Evolutionary conservation across 2,113 vertebrate genomes (phyloP), one percentile per base, ranked within the genome.

Genomic region (Petromus typicus): DNA sequence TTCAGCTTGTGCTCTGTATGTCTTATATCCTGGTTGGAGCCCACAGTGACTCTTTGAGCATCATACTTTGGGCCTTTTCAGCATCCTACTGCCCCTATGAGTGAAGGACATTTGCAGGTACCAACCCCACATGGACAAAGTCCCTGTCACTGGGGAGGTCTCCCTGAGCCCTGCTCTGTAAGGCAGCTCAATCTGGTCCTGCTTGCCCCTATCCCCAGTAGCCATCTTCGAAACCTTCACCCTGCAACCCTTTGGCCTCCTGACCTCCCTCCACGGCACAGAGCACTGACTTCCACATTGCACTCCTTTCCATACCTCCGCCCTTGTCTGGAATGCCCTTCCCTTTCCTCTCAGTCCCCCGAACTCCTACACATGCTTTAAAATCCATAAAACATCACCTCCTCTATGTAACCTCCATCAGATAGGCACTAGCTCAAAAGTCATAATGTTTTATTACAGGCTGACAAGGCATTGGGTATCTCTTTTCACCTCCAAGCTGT

Each of bases 321-420:
- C 54, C 23, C 56, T 90, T 14, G 5, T 73, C 43, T 80, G 27
- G 48, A 84, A 67, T 37, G n/a, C 10, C 66, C 13, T 86, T 71
- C 5, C 16, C 13, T 90, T 93, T 66, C 67, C 37, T 86, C 80
- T 32, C 20, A 18, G 80, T 3, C 25, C 69, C n/a, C 43, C 27
- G 69, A n/a, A 73, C 80, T 91, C 67, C 71, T 92, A 81, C 1
- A 16, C 85, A 82, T 63, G 54, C 78, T 88, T 89, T 40, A 82
- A 89, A 83, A 69, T 37, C 25, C 30, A 7, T 82, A 40, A 45
- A 9, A 85, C 17, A 45, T 25, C 59, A 91, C 43, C 23, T 88
- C 12, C 22, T 90, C 59, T 48, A 4, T 40, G 51, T 64, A 34
- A 43, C 12, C 7, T 78, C 78, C 45, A 45, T 1, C 7, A 17